Evolutionary conservation across 2,888 invertebrate genomes (phyloP), one percentile per base, ranked within the genome.

Genomic region (Mimumesa dahlbomi): DNA sequence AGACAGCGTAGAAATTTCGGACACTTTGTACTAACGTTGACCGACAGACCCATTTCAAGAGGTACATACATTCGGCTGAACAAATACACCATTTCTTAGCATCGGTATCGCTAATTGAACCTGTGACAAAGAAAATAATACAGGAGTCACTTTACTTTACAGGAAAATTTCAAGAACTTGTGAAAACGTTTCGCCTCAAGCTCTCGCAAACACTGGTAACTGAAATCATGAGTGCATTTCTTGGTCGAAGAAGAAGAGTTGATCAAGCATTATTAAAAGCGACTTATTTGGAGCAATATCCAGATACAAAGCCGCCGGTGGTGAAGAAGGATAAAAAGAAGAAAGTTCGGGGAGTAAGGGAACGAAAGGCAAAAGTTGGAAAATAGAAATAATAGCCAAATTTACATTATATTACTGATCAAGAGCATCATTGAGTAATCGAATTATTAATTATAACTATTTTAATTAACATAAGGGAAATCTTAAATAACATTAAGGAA

Each of bases 1-100:
- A 90, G 82, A 72, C 82, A 52, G 16, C 83, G 72, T 62, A 90
- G 81, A 77, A 87, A 91, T 77, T 91, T 91, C 76, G 91, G 90
- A 0, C 89, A 90, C 40, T 90, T 91, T 54, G 83, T 91, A 19
- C 72, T 91, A 34, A 76, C 84, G 4, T 81, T 91, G 18, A 85
- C 87, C 0, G 87, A 90, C 29, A 71, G 78, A 13, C 71, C 71
- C 1, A 79, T 89, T 29, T 49, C 84, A 4, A 81, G 70, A 76
- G 75, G 88, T 82, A 69, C n/a, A n/a, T n/a, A n/a, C n/a, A n/a
- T n/a, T n/a, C n/a, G n/a, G n/a, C n/a, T n/a, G n/a, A n/a, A n/a
- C n/a, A n/a, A n/a, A n/a, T n/a, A n/a, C n/a, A n/a, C n/a, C n/a
- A n/a, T n/a, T n/a, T n/a, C n/a, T n/a, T n/a, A n/a, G n/a, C n/a